Conservation (phyloP, 2,797 vertebrate genomes). For the Bufotes viridis region DNA sequence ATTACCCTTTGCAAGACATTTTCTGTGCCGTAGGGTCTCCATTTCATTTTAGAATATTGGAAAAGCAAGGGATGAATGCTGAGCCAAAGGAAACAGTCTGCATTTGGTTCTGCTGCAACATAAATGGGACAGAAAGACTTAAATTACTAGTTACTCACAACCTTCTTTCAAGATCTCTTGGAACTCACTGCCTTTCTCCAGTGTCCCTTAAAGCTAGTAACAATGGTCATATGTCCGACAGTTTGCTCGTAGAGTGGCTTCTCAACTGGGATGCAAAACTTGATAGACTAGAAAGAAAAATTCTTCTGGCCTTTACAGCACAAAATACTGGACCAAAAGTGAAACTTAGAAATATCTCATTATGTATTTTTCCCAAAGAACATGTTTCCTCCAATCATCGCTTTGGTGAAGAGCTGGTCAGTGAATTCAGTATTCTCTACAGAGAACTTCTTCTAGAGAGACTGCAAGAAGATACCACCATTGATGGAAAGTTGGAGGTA, state of each 20-base stretch:
- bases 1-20: conserved; percentile 54
- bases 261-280: conserved; percentile 57
- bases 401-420: conserved; percentile 53
- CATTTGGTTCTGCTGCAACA: conserved; percentile 58
- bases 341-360: conserved; percentile 54
- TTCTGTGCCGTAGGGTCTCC: conserved; percentile 52
- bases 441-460: conserved; percentile 47
- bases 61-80: not conserved
- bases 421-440: conserved; percentile 52
- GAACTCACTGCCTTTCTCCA: conserved; percentile 38
- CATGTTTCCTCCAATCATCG: conserved; percentile 31
- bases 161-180: conserved; percentile 12
- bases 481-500: not conserved
- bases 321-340: conserved; percentile 52
- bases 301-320: conserved; percentile 40
- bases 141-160: conserved; percentile 57
- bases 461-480: conserved; percentile 38
- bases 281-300: conserved; percentile 49
- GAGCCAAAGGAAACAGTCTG: conserved; percentile 38
- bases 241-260: conserved; percentile 54
- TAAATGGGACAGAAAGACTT: conserved; percentile 55
- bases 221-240: conserved; percentile 44
- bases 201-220: conserved; percentile 48
- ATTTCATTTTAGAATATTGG: conserved; percentile 48
- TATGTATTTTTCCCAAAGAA: conserved; percentile 55